Base-by-base conservation (phyloP, 30 jellyfish, hydroid and myxozoan genomes). In the Haliclystus octoradiatus region DNA sequence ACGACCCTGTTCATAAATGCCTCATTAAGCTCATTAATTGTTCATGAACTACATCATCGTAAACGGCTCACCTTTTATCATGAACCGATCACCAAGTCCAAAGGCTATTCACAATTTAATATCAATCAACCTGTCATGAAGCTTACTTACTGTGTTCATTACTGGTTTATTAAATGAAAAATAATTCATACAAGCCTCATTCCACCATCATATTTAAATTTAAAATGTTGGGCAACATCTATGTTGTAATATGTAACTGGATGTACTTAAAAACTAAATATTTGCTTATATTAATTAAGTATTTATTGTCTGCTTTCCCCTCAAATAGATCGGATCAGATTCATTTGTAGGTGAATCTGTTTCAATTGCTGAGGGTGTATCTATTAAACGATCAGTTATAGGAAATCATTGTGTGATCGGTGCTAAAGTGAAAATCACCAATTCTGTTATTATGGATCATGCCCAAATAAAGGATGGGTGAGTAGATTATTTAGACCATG, bases 381-480 rank as follows among this genome's bases (percentile, higher is more conserved):
- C 97, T 0, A 80, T 87, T 15, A 87, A 87, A 68, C 73, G 71
- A 33, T 79, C 97, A 15, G 66, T 68, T 15, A 76, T 87, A 26
- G 97, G 97, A 22, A 79, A 79, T 33, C 94, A 80, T 33, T 87
- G 97, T 65, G 71, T 63, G 26, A 87, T 87, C 52, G 92, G 94
- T 2, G 63, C 94, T n/a, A 87, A 75, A 40, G 97, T 87, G 25
- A 91, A 81, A 61, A 87, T 87, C 65, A 81, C 86, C 75, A 87
- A 87, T 63, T 87, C 85, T 25, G 78, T 87, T n/a, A 57, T 87
- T 52, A 87, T 87, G 97, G 92, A 87, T 68, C 93, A 79, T 72
- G 94, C 75, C 31, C 69, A 92, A 19, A 79, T 87, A 12, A 88
- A 60, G 28, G 89, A 80, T 63, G 93, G 94, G 97, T 87, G 50